Percentiles rank a stretch among this genome's conserved stretches.
phyloP scores from a whole-genome alignment of 2,888 invertebrate genomes.

The Plebejus anna region DNA sequence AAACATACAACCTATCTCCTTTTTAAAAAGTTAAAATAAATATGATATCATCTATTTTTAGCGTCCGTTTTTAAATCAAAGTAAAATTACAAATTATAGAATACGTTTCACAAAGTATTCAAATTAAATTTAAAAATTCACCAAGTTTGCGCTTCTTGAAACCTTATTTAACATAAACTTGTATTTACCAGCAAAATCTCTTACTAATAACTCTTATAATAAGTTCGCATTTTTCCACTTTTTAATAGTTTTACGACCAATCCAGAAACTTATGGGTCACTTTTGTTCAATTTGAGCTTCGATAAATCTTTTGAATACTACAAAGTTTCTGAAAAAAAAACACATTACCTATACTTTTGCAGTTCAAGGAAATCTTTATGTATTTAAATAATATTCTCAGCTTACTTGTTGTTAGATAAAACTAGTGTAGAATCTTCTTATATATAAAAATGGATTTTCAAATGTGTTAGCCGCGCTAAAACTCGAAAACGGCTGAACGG shows the following conservation, averaged over 20 bases:
- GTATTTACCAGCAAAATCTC: conserved; percentile 25
- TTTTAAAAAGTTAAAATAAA: too few relatives aligned
- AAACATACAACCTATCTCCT: too few relatives aligned
- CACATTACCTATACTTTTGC: background rate
- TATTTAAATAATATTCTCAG: too few relatives aligned
- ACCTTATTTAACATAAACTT: conserved; percentile 26
- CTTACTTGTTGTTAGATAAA: too few relatives aligned
- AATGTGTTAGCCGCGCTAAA: too few relatives aligned
- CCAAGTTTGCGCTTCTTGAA: conserved; percentile 13
- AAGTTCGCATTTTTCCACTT: conserved; percentile 20
- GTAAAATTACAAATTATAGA: background rate
- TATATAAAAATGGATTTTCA: too few relatives aligned
- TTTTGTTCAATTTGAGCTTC: conserved; percentile 7
- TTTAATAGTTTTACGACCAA: conserved; percentile 18
- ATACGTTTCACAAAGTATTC: conserved; percentile 3
- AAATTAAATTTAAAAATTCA: conserved; percentile 24
- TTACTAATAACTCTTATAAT: conserved; percentile 22
- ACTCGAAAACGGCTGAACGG: too few relatives aligned
- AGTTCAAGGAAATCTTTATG: background rate
- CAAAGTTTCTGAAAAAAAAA: background rate
- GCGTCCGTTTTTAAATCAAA: background rate
- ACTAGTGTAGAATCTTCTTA: too few relatives aligned
- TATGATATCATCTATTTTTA: background rate
- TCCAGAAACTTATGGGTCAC: background rate
- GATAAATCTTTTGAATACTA: conserved; percentile 3